Conservation (phyloP, 1,140 invertebrate species). For the Pseudomyrmex sp. region DNA sequence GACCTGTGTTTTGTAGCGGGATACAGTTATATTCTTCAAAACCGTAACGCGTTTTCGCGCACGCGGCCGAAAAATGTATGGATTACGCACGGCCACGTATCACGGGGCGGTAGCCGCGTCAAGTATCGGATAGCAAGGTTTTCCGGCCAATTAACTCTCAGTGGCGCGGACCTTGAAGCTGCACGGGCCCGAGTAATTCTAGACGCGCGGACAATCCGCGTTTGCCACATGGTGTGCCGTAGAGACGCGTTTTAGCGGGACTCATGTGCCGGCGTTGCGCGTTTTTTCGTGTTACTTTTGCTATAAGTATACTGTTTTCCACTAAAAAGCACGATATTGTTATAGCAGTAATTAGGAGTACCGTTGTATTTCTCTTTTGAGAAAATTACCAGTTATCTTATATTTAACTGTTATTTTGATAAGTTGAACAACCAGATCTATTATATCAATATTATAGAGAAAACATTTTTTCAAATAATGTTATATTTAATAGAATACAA, state of each 20-base stretch:
- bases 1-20: neutral
- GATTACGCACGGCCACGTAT: constrained; percentile 79
- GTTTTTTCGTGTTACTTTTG: constrained; percentile 25
- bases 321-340: too few relatives aligned
- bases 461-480: too few relatives aligned
- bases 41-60: constrained; percentile 5
- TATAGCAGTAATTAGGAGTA: too few relatives aligned
- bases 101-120: constrained; percentile 79
- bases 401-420: neutral
- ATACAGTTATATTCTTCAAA: constrained; percentile 18
- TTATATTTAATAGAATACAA: too few relatives aligned
- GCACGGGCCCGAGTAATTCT: constrained; percentile 78
- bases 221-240: constrained; percentile 68
- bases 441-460: too few relatives aligned
- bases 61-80: constrained; percentile 73
- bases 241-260: constrained; percentile 12
- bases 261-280: constrained; percentile 2
- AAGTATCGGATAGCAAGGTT: constrained; percentile 83
- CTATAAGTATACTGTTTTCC: neutral
- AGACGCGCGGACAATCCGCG: constrained; percentile 75
- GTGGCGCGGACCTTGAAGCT: constrained; percentile 61
- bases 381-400: too few relatives aligned
- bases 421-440: neutral
- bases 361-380: too few relatives aligned
- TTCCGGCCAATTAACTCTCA: constrained; percentile 83